Conservation (phyloP, 2,797 vertebrate genomes). For the Gadopsis marmoratus region DNA sequence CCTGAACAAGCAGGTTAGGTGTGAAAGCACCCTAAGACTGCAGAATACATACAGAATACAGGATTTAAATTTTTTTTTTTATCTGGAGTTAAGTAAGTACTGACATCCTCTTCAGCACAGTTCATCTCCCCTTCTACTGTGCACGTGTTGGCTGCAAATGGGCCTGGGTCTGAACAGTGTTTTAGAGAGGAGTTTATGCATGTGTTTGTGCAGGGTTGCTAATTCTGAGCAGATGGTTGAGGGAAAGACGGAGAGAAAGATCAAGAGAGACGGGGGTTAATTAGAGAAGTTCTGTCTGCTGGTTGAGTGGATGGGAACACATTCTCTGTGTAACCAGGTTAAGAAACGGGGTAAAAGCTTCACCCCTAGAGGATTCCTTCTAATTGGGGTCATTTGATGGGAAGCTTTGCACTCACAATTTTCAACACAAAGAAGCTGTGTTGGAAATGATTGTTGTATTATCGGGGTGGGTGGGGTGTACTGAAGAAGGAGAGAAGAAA, state of each 20-base stretch:
- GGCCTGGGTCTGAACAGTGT: slow-evolving; percentile 30
- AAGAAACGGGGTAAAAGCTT: slow-evolving; percentile 88
- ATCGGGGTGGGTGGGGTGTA: slow-evolving; percentile 25
- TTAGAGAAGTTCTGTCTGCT: slow-evolving; percentile 86
- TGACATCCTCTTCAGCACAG: neutral
- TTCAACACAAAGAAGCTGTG: slow-evolving; percentile 35
- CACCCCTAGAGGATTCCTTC: slow-evolving; percentile 85
- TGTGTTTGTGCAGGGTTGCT: slow-evolving; percentile 51
- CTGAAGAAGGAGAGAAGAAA: slow-evolving; percentile 34
- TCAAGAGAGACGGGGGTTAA: slow-evolving; percentile 77
- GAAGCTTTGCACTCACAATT: slow-evolving; percentile 77
- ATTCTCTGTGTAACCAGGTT: slow-evolving; percentile 88
- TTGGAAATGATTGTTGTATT: slow-evolving; percentile 37
- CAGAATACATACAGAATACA: neutral
- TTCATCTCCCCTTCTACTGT: slow-evolving; percentile 15
- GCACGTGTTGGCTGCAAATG: slow-evolving; percentile 11
- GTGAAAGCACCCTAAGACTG: neutral
- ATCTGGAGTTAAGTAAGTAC: neutral
- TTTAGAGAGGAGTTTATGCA: slow-evolving; percentile 34
- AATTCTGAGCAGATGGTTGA: slow-evolving; percentile 81
- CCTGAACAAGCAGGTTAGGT: neutral
- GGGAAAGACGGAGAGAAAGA: slow-evolving; percentile 58
- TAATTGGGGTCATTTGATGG: slow-evolving; percentile 93
- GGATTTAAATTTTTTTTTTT: neutral
- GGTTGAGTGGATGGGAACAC: slow-evolving; percentile 89